These are phyloP conservation scores for Melieria crassipennis DNA, from an alignment of 2,888 invertebrate species.

Conservation along the genomic window DNA sequence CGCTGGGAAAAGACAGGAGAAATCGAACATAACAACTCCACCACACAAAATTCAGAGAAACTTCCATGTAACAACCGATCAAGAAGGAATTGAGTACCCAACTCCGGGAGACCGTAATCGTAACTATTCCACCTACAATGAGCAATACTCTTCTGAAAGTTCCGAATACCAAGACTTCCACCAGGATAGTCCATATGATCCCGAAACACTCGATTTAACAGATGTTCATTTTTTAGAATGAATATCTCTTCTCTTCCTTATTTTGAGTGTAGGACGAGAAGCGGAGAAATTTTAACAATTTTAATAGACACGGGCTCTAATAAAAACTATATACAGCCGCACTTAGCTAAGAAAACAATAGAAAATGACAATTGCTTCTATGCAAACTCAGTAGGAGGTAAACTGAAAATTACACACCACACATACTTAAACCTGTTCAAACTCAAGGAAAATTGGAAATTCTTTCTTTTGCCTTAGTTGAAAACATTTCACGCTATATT, in stretches of 20 bases:
- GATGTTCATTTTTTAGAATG: slow-evolving; percentile 12
- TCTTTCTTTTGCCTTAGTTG: not conserved
- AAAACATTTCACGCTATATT: not conserved
- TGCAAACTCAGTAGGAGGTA: not conserved
- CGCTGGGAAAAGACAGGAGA: not conserved
- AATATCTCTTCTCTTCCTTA: slow-evolving; percentile 15
- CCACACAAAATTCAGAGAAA: not conserved
- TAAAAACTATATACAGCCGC: slow-evolving; percentile 18
- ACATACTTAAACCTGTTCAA: too few relatives aligned
- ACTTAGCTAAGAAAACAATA: not conserved
- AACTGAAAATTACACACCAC: not conserved
- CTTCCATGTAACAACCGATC: not conserved
- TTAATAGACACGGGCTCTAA: slow-evolving; percentile 20
- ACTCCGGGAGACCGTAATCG: too few relatives aligned
- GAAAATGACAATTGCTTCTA: not conserved
- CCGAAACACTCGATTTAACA: too few relatives aligned
- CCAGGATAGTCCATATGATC: too few relatives aligned
- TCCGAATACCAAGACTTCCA: too few relatives aligned
- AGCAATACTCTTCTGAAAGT: too few relatives aligned
- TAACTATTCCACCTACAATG: too few relatives aligned
- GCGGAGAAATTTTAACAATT: slow-evolving; percentile 8
- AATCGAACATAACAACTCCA: not conserved
- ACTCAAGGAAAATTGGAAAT: not conserved
- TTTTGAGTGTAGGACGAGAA: slow-evolving; percentile 6
- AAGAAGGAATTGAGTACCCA: too few relatives aligned